Conservation (phyloP, 2,888 invertebrate genomes). For the Balanococcus diminutus region DNA sequence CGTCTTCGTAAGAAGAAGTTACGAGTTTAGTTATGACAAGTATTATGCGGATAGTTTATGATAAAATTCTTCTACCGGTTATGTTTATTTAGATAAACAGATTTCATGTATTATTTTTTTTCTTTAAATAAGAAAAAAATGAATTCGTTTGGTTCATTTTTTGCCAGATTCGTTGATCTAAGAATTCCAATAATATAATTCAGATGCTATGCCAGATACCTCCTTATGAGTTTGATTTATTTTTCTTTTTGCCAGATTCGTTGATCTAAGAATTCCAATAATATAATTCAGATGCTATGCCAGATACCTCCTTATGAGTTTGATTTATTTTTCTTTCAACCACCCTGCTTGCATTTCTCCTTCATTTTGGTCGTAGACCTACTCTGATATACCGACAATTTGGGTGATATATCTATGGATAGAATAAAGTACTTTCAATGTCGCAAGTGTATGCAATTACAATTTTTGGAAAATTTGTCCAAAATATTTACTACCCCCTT, state of each 20-base stretch:
- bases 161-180: not conserved
- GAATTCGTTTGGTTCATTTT: not conserved
- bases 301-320: no score
- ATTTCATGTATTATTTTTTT: conserved; percentile 20
- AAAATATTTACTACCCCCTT: no score
- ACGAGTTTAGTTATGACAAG: conserved; percentile 50
- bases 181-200: not conserved
- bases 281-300: no score
- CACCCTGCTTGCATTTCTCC: no score
- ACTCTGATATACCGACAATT: no score
- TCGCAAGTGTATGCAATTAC: no score
- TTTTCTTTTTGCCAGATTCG: not conserved
- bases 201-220: no score
- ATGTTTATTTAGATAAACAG: conserved; percentile 26
- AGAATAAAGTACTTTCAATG: no score
- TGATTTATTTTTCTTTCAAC: not conserved
- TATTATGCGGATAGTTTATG: conserved; percentile 49
- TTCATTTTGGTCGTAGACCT: no score
- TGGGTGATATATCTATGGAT: no score
- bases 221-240: not conserved
- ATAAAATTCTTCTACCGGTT: conserved; percentile 45
- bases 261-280: not conserved
- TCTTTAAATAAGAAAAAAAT: not conserved
- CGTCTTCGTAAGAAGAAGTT: conserved; percentile 44
- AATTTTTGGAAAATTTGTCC: no score